Conservation (phyloP, 2,888 invertebrate genomes). For the Erpobdella octoculata region DNA sequence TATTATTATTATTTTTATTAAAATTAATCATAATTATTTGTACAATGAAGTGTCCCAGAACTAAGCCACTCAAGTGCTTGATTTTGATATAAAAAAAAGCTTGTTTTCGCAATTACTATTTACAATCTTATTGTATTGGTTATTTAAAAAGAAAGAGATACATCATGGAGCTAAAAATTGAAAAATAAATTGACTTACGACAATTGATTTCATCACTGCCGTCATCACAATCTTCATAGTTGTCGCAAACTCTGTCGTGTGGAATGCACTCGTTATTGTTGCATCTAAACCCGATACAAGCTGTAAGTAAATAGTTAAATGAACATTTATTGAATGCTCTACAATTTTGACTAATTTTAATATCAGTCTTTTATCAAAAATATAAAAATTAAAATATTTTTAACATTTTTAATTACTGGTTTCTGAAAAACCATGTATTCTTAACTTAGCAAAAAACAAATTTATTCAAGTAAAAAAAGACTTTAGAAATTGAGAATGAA, state of each 20-base stretch:
- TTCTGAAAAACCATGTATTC: background rate
- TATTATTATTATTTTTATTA: too few species aligned
- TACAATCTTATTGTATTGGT: too few species aligned
- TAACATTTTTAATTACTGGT: background rate
- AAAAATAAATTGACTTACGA: too few species aligned
- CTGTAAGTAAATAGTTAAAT: background rate
- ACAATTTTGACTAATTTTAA: too few species aligned
- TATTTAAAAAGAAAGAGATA: too few species aligned
- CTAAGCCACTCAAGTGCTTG: too few species aligned
- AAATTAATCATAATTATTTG: too few species aligned
- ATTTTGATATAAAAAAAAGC: too few species aligned
- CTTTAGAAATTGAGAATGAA: background rate
- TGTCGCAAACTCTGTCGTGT: conserved; percentile 14
- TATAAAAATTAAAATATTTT: background rate
- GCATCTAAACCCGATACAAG: background rate
- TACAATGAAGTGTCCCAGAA: too few species aligned
- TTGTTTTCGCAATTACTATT: too few species aligned
- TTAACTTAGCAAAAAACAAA: background rate
- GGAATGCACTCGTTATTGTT: conserved; percentile 16
- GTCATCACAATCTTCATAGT: conserved; percentile 14
- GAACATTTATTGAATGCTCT: background rate
- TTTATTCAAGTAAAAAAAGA: too few species aligned
- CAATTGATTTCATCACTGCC: conserved; percentile 21
- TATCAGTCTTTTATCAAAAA: background rate
- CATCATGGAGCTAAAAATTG: too few species aligned